Conservation (phyloP, 2,797 vertebrate genomes). For the Saxicola maurus region DNA sequence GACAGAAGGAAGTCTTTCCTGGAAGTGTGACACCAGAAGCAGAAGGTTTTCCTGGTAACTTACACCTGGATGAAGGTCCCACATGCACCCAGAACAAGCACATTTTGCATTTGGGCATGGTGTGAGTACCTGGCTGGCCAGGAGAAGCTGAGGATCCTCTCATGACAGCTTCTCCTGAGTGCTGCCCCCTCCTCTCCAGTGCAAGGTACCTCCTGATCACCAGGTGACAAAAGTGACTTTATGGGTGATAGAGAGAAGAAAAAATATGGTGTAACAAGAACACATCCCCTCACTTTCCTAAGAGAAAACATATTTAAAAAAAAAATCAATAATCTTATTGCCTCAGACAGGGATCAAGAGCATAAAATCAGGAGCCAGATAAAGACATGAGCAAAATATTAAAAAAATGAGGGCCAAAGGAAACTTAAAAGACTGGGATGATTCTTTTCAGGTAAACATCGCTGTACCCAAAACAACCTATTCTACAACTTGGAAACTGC, state of each 20-base stretch:
- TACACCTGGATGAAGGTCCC: not conserved
- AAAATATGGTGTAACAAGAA: not conserved
- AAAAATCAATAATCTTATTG: too few species aligned
- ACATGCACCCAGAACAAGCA: not conserved
- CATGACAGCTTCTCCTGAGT: not conserved
- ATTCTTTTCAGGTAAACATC: not conserved
- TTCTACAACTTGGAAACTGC: not conserved
- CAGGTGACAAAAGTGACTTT: not conserved
- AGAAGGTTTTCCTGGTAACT: not conserved
- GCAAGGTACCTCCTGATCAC: not conserved
- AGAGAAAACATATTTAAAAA: not conserved
- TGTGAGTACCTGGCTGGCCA: accelerated
- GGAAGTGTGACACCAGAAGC: not conserved
- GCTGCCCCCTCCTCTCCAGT: not conserved
- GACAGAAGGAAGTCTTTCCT: not conserved
- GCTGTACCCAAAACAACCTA: not conserved
- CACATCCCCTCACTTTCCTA: accelerated
- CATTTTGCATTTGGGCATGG: not conserved
- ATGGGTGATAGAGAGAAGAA: not conserved
- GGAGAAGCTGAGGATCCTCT: not conserved
- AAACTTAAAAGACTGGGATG: not conserved
- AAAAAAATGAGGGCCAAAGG: accelerated
- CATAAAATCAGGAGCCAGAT: not conserved
- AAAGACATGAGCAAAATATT: not conserved
- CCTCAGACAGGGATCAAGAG: not conserved